These are phyloP conservation scores for Anoplius nigerrimus DNA, from an alignment of 2,888 invertebrate genomes.

Conservation along the genomic window DNA sequence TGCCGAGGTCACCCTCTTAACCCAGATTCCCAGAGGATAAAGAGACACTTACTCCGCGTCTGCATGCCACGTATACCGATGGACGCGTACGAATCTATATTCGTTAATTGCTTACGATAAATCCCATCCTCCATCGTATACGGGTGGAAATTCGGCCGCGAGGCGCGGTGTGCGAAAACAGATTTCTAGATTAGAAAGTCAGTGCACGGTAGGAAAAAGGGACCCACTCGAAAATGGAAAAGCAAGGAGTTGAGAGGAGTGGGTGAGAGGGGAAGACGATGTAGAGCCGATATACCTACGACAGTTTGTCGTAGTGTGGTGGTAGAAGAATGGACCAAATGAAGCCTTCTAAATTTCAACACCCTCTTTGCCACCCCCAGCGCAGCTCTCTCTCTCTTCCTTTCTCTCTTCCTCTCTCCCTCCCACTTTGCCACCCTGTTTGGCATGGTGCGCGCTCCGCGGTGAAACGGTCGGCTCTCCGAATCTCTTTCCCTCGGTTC, in stretches of 20 bases:
- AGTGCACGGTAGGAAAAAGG: constrained; percentile 5
- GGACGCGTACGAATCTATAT: constrained; percentile 1
- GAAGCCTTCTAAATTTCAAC: constrained; percentile 72
- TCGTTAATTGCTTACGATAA: constrained; percentile 1
- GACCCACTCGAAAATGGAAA: neutral
- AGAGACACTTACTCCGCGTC: constrained; percentile 28
- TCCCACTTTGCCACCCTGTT: neutral
- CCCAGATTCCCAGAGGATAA: constrained; percentile 47
- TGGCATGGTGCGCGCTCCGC: constrained; percentile 9
- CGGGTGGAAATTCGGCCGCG: constrained; percentile 9
- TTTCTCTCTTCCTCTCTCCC: constrained; percentile 11
- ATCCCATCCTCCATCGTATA: constrained; percentile 5
- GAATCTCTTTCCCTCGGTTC: constrained; percentile 9
- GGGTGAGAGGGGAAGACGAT: neutral
- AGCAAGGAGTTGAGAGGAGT: neutral
- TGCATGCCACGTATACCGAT: neutral
- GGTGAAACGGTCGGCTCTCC: constrained; percentile 11
- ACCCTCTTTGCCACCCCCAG: constrained; percentile 56
- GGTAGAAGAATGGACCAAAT: constrained; percentile 70
- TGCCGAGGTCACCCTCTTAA: constrained; percentile 55
- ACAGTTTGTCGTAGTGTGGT: constrained; percentile 45
- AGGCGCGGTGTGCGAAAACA: constrained; percentile 14
- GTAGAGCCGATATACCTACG: constrained; percentile 47
- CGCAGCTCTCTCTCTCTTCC: constrained; percentile 15
- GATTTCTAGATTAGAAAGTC: constrained; percentile 12